Percentiles rank a stretch among this genome's conserved stretches.
Evolutionary conservation across 2,113 vertebrate species (phyloP).

Genomic region (Anolis sagrei): DNA sequence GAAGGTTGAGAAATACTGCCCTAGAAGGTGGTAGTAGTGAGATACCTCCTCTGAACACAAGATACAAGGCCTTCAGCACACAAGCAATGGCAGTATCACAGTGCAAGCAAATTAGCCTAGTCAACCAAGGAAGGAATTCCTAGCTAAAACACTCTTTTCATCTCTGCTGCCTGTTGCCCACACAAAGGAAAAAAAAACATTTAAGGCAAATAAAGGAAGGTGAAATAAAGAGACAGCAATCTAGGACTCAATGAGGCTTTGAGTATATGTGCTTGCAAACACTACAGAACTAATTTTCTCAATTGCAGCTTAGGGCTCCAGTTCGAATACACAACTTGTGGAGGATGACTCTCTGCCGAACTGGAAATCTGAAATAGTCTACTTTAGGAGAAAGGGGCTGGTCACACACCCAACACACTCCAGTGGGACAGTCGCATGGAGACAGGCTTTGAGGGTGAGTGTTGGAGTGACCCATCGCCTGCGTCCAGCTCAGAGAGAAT

Average conservation of each 20-base stretch:
- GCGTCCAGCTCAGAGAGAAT: too few relatives aligned
- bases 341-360: too few relatives aligned
- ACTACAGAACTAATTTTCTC: background rate
- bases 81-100: background rate
- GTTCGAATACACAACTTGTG: background rate
- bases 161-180: background rate
- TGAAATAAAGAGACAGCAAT: background rate
- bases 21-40: too few relatives aligned
- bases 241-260: background rate
- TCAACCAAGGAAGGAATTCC: background rate
- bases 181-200: accelerated
- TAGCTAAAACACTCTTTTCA: too few relatives aligned
- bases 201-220: background rate
- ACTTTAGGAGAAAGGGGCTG: too few relatives aligned
- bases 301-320: background rate
- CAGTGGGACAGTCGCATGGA: too few relatives aligned
- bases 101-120: background rate
- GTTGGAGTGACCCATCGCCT: too few relatives aligned
- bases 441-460: too few relatives aligned
- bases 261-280: background rate
- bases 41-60: too few relatives aligned
- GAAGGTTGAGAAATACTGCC: too few relatives aligned
- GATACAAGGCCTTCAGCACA: background rate
- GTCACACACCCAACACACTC: too few relatives aligned
- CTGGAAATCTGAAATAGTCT: too few relatives aligned